These are phyloP conservation scores for Drosophila pseudoobscura DNA, from an alignment of 1,140 invertebrate species.

Conservation along the genomic window DNA sequence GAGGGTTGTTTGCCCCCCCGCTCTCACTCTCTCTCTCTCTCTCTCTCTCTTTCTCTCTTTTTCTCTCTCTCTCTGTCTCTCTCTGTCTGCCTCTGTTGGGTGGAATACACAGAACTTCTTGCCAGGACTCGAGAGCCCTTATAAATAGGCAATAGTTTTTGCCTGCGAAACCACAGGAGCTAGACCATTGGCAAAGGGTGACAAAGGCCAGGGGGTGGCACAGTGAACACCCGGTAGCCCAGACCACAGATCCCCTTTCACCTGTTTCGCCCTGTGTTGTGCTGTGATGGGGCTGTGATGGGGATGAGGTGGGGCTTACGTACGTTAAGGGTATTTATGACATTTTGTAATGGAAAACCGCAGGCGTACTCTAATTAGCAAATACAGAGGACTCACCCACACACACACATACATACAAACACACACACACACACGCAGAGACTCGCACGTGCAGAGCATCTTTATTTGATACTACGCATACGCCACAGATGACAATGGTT, in stretches of 20 bases:
- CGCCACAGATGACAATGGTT: conserved; percentile 18
- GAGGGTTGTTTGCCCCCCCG: no score
- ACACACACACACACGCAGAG: background rate
- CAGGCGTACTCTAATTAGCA: conserved; percentile 52
- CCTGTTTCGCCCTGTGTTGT: no score
- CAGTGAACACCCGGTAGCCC: conserved; percentile 23
- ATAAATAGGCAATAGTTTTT: conserved; percentile 53
- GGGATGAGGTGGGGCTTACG: conserved; percentile 3
- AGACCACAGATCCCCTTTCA: conserved; percentile 13
- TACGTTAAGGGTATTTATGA: conserved; percentile 36
- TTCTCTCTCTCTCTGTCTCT: background rate
- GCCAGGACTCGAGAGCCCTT: conserved; percentile 18
- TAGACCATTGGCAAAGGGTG: conserved; percentile 26
- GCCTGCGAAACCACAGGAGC: conserved; percentile 23
- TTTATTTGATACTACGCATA: conserved; percentile 35
- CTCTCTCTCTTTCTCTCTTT: no score
- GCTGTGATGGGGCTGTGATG: no score
- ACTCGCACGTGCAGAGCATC: conserved; percentile 9
- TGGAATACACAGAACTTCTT: conserved; percentile 13
- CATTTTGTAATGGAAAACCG: conserved; percentile 51
- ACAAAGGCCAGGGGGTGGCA: conserved; percentile 1
- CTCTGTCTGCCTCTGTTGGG: background rate
- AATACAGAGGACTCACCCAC: conserved; percentile 27
- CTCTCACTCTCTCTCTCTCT: no score
- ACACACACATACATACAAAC: conserved; percentile 3